phyloP scores from a whole-genome alignment of 2,888 invertebrate species.

The Cylindroiulus punctatus region DNA sequence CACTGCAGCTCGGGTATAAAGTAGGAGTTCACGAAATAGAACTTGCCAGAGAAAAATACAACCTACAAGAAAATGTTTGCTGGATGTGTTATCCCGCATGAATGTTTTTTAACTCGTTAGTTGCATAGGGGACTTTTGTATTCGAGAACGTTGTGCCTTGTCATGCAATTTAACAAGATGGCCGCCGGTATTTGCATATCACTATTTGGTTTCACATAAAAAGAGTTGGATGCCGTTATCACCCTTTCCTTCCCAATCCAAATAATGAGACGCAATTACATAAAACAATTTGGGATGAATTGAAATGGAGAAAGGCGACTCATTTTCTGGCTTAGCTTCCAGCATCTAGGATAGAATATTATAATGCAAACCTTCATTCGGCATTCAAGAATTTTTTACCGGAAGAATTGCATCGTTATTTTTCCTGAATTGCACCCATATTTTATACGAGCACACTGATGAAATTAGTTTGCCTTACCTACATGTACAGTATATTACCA shows the following conservation, averaged over 20 bases:
- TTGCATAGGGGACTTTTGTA: neutral
- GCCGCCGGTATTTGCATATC: slow-evolving; percentile 5
- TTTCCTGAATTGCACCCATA: neutral
- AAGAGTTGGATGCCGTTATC: neutral
- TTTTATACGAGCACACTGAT: neutral
- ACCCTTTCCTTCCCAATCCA: neutral
- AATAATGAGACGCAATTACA: neutral
- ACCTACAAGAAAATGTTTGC: neutral
- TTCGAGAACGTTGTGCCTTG: neutral
- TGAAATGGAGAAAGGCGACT: neutral
- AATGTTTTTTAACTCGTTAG: neutral
- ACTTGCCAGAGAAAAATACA: neutral
- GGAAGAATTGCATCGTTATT: neutral
- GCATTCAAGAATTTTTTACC: slow-evolving; percentile 4
- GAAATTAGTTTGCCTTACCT: neutral
- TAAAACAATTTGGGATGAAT: neutral
- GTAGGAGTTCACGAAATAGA: too few species aligned
- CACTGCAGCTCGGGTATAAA: too few species aligned
- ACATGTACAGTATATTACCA: too few species aligned
- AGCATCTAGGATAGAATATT: neutral
- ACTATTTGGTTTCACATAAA: neutral
- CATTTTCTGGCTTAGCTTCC: neutral
- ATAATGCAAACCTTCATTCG: neutral
- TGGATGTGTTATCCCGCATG: neutral
- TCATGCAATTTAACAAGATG: neutral